Conservation (phyloP, 2,113 vertebrate genomes). For the Ictidomys tridecemlineatus region DNA sequence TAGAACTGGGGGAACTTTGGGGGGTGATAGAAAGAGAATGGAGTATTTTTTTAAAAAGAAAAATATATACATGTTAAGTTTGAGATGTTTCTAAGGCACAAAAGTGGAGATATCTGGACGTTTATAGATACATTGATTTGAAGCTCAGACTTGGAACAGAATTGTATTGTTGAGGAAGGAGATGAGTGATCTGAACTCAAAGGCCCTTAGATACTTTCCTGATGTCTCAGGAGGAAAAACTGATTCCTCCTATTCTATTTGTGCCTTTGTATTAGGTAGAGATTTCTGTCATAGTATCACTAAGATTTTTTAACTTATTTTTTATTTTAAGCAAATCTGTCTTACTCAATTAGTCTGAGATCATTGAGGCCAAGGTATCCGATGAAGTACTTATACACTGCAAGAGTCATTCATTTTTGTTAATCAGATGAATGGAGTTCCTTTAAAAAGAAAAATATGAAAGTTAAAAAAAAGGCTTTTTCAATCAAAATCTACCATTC, state of each 20-base stretch:
- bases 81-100: not conserved
- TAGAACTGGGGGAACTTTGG: not conserved
- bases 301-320: not conserved
- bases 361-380: constrained; percentile 13
- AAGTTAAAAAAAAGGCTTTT: not conserved
- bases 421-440: constrained; percentile 51
- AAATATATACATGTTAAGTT: not conserved
- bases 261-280: not conserved
- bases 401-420: constrained; percentile 63
- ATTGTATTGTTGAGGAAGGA: too few species aligned
- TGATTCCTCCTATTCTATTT: not conserved
- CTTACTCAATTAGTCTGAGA: constrained; percentile 40
- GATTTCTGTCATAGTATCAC: not conserved
- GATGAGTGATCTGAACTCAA: not conserved
- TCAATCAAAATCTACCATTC: constrained; percentile 35
- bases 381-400: not conserved
- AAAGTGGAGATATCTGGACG: not conserved
- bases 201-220: not conserved
- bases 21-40: not conserved
- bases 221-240: not conserved
- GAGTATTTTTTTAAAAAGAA: not conserved
- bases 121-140: not conserved
- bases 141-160: not conserved
- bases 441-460: constrained; percentile 30
- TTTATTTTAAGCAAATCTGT: not conserved